Evolutionary conservation across 2,113 vertebrate genomes (phyloP), one percentile per base, ranked within the genome.

Genomic region (Clinocottus analis): DNA sequence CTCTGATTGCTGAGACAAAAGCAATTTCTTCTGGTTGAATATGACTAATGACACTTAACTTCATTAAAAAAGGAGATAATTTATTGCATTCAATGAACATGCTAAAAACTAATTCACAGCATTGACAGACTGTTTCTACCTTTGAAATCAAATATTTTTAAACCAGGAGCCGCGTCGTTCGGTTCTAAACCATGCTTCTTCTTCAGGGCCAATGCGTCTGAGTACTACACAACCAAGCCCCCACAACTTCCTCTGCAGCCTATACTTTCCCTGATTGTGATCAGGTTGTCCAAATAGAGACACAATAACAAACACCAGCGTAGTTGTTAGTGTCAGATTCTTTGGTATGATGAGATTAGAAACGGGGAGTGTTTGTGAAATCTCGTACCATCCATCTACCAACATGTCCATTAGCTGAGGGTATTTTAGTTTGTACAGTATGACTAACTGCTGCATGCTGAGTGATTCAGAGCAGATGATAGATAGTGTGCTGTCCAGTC

Each of bases 401-500:
- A 56, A 51, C 29, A 3, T 33, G 71, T 68, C 68, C 6, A 21
- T 53, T 63, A 56, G 62, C 58, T 56, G 39, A 23, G 21, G 72
- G 33, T 87, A 49, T 79, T 87, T 89, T 43, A 76, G 72, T 72
- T 61, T 66, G 74, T 64, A 27, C 47, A 56, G 70, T 60, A 0
- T 87, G 91, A 91, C 55, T 79, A 82, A 87, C 43, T 12, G 53
- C 74, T 41, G 79, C 56, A 4, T 56, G 81, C 16, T 69, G 78
- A 89, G 71, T 89, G 90, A 88, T 55, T 87, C 86, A 80, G 53
- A 76, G 85, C 55, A 11, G 80, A 67, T 35, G 25, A 84, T 53
- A 39, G 25, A 84, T 53, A 39, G 43, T 49, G 9, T 17, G 53
- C 51, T 63, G 80, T 72, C 41, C 80, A 69, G 23, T 86, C 89